Evolutionary conservation across 2,797 vertebrate species (phyloP).

Genomic region (Brachyalestes nurse): DNA sequence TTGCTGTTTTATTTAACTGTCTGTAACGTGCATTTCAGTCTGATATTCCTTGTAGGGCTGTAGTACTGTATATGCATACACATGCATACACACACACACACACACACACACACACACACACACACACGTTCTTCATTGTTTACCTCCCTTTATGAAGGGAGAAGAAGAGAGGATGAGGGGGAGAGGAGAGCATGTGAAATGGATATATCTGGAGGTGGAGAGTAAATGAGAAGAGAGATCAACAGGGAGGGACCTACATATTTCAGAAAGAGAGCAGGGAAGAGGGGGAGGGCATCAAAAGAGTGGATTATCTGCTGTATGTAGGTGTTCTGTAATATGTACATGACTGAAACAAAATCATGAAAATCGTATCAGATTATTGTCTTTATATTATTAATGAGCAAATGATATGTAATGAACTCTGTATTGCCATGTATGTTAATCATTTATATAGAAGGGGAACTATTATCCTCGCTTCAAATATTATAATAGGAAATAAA

Average conservation of each 20-base stretch:
- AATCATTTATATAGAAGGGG: too few species aligned
- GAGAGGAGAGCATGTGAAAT: not conserved
- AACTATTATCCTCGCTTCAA: too few species aligned
- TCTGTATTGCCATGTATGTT: too few species aligned
- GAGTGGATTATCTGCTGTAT: not conserved
- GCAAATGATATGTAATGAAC: too few species aligned
- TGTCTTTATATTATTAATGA: not conserved
- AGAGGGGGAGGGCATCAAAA: too few species aligned
- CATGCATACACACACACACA: too few species aligned
- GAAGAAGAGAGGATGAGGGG: slow-evolving; percentile 7
- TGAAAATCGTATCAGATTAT: not conserved
- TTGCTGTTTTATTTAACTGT: not conserved
- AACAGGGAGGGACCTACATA: not conserved
- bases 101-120: not conserved
- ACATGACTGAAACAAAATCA: not conserved
- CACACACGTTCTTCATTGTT: slow-evolving; percentile 9
- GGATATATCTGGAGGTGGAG: slow-evolving; percentile 5
- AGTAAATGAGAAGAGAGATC: not conserved
- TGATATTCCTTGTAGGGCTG: slow-evolving; percentile 8
- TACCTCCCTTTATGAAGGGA: slow-evolving; percentile 22
- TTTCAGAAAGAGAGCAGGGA: not conserved
- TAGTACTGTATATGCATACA: not conserved
- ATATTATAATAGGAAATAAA: too few species aligned
- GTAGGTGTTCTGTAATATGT: not conserved
- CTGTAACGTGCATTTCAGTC: not conserved